A percentile compares a stretch with the other conserved stretches of the same genome.
Evolutionary conservation across 2,113 vertebrate species (phyloP).

Genomic region (Pelvicachromis taeniatus): DNA sequence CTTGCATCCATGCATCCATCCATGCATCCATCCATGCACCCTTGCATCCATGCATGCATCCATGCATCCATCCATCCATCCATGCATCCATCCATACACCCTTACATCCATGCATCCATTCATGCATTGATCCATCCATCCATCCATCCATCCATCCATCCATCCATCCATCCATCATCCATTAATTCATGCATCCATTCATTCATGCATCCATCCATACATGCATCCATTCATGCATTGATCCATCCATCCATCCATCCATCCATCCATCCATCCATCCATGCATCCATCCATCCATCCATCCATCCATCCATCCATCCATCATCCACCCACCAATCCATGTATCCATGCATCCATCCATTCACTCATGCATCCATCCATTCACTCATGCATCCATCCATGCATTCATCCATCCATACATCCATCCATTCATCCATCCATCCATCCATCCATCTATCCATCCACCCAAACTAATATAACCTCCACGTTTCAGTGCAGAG

Average conservation of each 20-base stretch:
- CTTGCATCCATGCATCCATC: accelerated
- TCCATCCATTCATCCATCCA: accelerated
- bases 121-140: accelerated
- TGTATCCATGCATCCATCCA: neutral
- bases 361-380: accelerated
- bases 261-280: accelerated
- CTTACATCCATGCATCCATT: accelerated
- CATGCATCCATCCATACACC: accelerated
- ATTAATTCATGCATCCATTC: no score
- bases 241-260: accelerated
- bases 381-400: accelerated
- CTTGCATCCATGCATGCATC: accelerated
- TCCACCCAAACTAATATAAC: neutral
- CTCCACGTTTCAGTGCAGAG: neutral
- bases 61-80: accelerated
- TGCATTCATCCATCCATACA: neutral
- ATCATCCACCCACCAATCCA: neutral
- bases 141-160: accelerated
- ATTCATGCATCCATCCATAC: accelerated
- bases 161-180: accelerated
- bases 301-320: neutral
- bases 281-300: accelerated
- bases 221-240: accelerated
- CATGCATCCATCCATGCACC: accelerated
- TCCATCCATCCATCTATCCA: neutral